These are phyloP conservation scores for Caenorhabditis afra DNA, from an alignment of 2,888 invertebrate genomes.

Conservation along the genomic window DNA sequence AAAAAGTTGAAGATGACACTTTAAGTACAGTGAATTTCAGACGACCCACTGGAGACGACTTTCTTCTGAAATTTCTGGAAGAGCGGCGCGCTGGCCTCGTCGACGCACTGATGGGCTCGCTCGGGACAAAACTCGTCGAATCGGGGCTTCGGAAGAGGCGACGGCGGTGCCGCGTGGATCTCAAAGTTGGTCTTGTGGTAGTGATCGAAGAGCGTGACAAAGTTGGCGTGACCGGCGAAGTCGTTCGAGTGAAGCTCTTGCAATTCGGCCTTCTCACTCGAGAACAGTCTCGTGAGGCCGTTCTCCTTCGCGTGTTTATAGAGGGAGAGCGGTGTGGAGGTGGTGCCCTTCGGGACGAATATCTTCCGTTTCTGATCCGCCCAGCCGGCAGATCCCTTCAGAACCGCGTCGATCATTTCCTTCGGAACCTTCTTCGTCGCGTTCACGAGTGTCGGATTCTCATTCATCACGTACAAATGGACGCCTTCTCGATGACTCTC, in stretches of 20 bases:
- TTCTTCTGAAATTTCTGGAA: constrained; percentile 16
- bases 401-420: not conserved
- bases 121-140: constrained; percentile 27
- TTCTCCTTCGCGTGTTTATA: constrained; percentile 20
- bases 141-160: not conserved
- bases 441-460: not conserved
- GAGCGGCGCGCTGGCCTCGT: not conserved
- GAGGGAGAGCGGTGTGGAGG: constrained; percentile 37
- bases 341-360: constrained; percentile 29
- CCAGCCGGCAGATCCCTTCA: not conserved
- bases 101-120: constrained; percentile 30
- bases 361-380: not conserved
- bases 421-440: not conserved
- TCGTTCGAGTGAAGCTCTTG: not conserved
- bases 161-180: not conserved
- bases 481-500: constrained; percentile 12
- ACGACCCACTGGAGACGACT: no score
- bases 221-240: not conserved
- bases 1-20: no score
- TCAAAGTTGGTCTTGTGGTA: constrained; percentile 49
- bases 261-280: constrained; percentile 48
- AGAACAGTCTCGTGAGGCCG: constrained; percentile 24
- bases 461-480: constrained; percentile 5
- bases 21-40: no score
- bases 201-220: constrained; percentile 52